Evolutionary conservation across 2,888 invertebrate species (phyloP).

Genomic region (Pollenia griseotomentosa): DNA sequence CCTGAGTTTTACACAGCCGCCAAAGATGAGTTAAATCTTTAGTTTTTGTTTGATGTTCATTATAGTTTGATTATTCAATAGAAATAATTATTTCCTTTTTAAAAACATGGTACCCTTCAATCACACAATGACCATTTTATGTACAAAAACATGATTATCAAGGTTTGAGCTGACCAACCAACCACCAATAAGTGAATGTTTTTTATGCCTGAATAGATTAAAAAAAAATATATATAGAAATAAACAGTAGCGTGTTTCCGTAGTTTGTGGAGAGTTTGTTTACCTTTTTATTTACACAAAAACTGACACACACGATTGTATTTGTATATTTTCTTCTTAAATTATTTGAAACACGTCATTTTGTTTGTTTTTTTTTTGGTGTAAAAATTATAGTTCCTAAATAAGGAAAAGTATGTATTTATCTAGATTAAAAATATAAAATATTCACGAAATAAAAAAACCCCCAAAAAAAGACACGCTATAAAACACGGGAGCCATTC

Average conservation of each 20-base stretch:
- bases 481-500: slow-evolving; percentile 67
- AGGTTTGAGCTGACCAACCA: slow-evolving; percentile 41
- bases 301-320: not conserved
- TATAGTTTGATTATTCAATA: slow-evolving; percentile 76
- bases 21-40: not conserved
- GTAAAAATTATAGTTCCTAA: not conserved
- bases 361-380: slow-evolving; percentile 56
- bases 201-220: not conserved
- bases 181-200: slow-evolving; percentile 62
- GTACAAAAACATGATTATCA: not conserved
- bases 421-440: slow-evolving; percentile 43
- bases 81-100: slow-evolving; percentile 84
- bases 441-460: slow-evolving; percentile 45
- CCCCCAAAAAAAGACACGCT: slow-evolving; percentile 15
- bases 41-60: slow-evolving; percentile 24
- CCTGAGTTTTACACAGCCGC: not conserved
- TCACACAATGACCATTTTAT: slow-evolving; percentile 13
- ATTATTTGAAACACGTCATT: slow-evolving; percentile 75
- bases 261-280: slow-evolving; percentile 71
- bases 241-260: slow-evolving; percentile 77
- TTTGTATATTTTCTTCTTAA: slow-evolving; percentile 42
- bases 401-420: slow-evolving; percentile 54
- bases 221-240: too few species aligned
- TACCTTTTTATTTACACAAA: slow-evolving; percentile 33
- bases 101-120: slow-evolving; percentile 36